Evolutionary conservation across 2,888 invertebrate species (phyloP).

Genomic region (Alsophila aescularia): DNA sequence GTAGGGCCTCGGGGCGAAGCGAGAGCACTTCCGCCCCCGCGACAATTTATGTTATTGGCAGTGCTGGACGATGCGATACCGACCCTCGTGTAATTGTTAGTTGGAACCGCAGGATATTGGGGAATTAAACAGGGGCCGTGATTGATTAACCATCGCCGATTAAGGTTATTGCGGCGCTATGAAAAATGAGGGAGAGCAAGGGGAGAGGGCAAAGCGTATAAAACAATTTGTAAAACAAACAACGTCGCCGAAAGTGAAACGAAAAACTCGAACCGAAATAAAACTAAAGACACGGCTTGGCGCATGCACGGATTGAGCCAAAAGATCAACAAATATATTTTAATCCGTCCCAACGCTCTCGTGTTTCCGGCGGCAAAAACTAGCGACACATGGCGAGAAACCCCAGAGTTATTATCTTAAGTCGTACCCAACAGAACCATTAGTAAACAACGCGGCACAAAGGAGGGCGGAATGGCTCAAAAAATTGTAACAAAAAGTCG

Average conservation of each 20-base stretch:
- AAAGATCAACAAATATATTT: slow-evolving; percentile 82
- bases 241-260: slow-evolving; percentile 56
- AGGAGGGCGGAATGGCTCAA: slow-evolving; percentile 81
- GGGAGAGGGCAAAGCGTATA: slow-evolving; percentile 50
- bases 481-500: slow-evolving; percentile 80
- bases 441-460: slow-evolving; percentile 84
- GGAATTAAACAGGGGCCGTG: slow-evolving; percentile 77
- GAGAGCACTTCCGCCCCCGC: slow-evolving; percentile 72
- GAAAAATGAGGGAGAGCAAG: too few species aligned
- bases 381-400: slow-evolving; percentile 80
- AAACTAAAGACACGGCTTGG: slow-evolving; percentile 53
- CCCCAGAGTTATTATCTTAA: slow-evolving; percentile 82
- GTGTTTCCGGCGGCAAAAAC: slow-evolving; percentile 81
- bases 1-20: slow-evolving; percentile 40
- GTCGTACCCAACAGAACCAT: slow-evolving; percentile 84
- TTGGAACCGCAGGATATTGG: slow-evolving; percentile 80
- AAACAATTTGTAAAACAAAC: slow-evolving; percentile 60
- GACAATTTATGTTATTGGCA: slow-evolving; percentile 83
- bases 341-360: slow-evolving; percentile 76
- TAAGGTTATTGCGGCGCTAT: slow-evolving; percentile 66
- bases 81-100: slow-evolving; percentile 81
- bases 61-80: slow-evolving; percentile 72
- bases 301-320: slow-evolving; percentile 67
- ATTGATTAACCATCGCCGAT: slow-evolving; percentile 79
- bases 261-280: slow-evolving; percentile 55